Evolutionary conservation across 2,113 vertebrate species (phyloP).

Genomic region (Thymallus thymallus): DNA sequence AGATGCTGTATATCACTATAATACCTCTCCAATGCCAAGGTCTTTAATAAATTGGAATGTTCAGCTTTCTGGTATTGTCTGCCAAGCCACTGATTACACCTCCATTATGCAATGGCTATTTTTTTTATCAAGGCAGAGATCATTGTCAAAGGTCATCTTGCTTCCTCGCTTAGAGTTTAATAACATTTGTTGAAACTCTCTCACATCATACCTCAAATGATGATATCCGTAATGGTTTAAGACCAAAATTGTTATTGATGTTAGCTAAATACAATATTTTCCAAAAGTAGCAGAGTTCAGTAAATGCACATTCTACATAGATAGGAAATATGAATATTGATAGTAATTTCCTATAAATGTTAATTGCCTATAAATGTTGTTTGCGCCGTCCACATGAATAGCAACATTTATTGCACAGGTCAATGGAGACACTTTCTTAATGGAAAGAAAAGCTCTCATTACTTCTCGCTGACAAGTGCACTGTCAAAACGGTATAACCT

Average conservation of each 20-base stretch:
- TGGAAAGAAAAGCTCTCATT: neutral
- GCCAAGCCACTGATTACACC: conserved; percentile 33
- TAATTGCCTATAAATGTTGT: neutral
- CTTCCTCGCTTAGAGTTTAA: conserved; percentile 3
- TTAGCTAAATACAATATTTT: no score
- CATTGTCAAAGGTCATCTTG: conserved; percentile 22
- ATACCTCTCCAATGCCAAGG: neutral
- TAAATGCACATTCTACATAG: neutral
- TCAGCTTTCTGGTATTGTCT: conserved; percentile 13
- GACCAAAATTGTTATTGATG: neutral
- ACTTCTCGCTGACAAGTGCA: neutral
- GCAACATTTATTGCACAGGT: conserved; percentile 21
- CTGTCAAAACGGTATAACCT: no score
- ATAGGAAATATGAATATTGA: neutral
- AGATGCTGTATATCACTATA: conserved; percentile 12
- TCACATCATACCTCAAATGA: conserved; percentile 3
- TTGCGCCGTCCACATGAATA: conserved; percentile 12
- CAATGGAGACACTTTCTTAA: conserved; percentile 1
- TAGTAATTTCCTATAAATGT: neutral
- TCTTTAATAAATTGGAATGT: conserved; percentile 31
- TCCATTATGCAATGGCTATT: conserved; percentile 32
- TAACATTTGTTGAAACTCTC: conserved; percentile 8
- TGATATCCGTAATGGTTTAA: neutral
- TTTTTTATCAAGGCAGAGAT: conserved; percentile 24
- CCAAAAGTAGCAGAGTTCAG: no score